Percentiles rank a stretch among this genome's conserved stretches.
These are phyloP conservation scores for Euwallacea fornicatus DNA, from an alignment of 1,140 invertebrate species.

Conservation along the genomic window DNA sequence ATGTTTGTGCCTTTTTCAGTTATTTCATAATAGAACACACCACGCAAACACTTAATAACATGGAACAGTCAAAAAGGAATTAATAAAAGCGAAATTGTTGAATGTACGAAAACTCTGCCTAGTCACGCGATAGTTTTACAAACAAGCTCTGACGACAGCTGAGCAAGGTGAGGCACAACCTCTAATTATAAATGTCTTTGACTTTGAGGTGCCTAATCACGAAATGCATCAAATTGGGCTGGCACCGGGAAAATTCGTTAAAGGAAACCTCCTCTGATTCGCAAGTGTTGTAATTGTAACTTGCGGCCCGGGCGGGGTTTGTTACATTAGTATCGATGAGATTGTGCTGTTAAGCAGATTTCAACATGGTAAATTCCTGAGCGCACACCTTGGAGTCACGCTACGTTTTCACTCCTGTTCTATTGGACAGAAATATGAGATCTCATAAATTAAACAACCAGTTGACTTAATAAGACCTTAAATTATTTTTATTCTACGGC, in stretches of 20 bases:
- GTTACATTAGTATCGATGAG: slow-evolving; percentile 20
- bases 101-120: slow-evolving; percentile 7
- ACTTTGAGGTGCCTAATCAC: slow-evolving; percentile 28
- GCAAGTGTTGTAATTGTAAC: slow-evolving; percentile 24
- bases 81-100: slow-evolving; percentile 26
- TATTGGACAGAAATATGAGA: too few relatives aligned
- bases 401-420: too few relatives aligned
- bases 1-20: neutral
- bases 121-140: slow-evolving; percentile 26
- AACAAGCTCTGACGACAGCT: slow-evolving; percentile 25
- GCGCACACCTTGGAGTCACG: too few relatives aligned
- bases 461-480: too few relatives aligned
- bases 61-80: slow-evolving; percentile 7
- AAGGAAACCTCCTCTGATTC: slow-evolving; percentile 17
- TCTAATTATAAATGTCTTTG: slow-evolving; percentile 35
- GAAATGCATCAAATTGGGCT: slow-evolving; percentile 26
- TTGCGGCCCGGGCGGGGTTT: slow-evolving; percentile 17
- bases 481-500: too few relatives aligned
- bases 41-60: slow-evolving; percentile 26
- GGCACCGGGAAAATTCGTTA: slow-evolving; percentile 17
- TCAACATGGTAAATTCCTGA: too few relatives aligned
- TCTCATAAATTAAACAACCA: too few relatives aligned
- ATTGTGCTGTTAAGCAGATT: neutral
- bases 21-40: slow-evolving; percentile 1
- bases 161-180: slow-evolving; percentile 11